These are phyloP conservation scores for Aptenodytes patagonicus DNA, from an alignment of 2,113 vertebrate species.

Conservation along the genomic window DNA sequence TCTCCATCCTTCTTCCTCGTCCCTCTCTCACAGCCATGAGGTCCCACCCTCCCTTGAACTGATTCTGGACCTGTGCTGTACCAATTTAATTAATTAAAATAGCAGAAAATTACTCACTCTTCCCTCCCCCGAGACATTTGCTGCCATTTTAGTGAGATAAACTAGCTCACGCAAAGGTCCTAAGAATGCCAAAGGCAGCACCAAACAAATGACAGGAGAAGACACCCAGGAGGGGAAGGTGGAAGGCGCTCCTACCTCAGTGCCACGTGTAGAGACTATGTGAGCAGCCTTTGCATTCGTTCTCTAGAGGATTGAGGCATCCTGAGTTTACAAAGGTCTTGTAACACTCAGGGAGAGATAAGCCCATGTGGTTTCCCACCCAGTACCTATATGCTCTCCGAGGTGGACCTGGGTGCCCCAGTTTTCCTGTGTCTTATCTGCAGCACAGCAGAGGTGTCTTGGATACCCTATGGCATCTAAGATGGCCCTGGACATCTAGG, in stretches of 20 bases:
- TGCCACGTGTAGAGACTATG: no score
- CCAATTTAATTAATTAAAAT: neutral
- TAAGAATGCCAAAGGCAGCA: neutral
- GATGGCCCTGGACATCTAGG: neutral
- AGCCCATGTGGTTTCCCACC: neutral
- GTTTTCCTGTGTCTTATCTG: neutral
- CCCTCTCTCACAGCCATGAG: neutral
- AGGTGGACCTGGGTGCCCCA: accelerated
- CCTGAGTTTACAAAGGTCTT: neutral
- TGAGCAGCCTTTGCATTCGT: neutral
- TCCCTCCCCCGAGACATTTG: neutral
- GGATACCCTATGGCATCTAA: neutral
- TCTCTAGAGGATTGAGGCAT: accelerated
- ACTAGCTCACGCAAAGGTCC: neutral
- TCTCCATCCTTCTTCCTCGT: neutral
- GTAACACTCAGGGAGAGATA: neutral
- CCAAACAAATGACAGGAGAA: neutral
- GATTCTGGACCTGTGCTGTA: neutral
- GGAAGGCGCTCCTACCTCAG: neutral
- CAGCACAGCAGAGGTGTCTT: neutral
- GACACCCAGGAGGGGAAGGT: neutral
- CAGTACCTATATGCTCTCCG: neutral
- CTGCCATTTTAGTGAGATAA: neutral
- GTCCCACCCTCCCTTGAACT: neutral
- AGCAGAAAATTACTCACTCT: neutral